Evolutionary conservation across 1,140 invertebrate genomes (phyloP).

Genomic region (Aethina tumida): DNA sequence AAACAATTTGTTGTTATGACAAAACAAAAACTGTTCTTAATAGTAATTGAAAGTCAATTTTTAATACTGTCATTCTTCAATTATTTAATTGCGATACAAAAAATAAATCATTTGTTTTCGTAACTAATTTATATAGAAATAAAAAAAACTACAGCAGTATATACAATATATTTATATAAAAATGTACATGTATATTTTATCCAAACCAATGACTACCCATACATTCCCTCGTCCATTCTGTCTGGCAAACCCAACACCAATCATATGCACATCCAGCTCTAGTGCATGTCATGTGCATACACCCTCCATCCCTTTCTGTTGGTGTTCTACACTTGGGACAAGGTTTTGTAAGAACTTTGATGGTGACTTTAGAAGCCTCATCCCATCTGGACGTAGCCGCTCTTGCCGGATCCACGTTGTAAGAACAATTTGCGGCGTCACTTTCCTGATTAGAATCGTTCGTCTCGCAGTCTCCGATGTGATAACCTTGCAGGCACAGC

Average conservation of each 20-base stretch:
- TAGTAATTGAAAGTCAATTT: too few relatives aligned
- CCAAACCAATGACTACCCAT: slow-evolving; percentile 87
- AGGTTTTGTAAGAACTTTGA: slow-evolving; percentile 73
- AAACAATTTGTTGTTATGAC: too few relatives aligned
- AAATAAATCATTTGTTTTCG: too few relatives aligned
- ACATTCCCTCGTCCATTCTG: slow-evolving; percentile 73
- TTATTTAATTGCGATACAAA: too few relatives aligned
- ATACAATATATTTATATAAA: slow-evolving; percentile 1
- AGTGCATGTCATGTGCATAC: slow-evolving; percentile 82
- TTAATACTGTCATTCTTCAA: too few relatives aligned
- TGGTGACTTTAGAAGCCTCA: slow-evolving; percentile 57
- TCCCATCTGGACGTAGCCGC: slow-evolving; percentile 63
- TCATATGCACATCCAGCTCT: slow-evolving; percentile 64
- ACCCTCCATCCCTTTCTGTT: slow-evolving; percentile 78
- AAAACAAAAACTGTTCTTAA: too few relatives aligned
- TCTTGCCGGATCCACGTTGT: slow-evolving; percentile 48
- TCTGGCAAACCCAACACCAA: slow-evolving; percentile 87
- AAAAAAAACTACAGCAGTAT: too few relatives aligned
- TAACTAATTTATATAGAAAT: too few relatives aligned
- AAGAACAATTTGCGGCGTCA: slow-evolving; percentile 37
- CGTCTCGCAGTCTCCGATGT: slow-evolving; percentile 60
- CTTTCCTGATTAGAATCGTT: slow-evolving; percentile 31
- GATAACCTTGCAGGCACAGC: slow-evolving; percentile 68
- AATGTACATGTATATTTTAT: slow-evolving; percentile 33
- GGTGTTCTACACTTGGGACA: slow-evolving; percentile 81